Evolutionary conservation across 1,140 invertebrate genomes (phyloP).

Genomic region (Tetramorium simillimum): DNA sequence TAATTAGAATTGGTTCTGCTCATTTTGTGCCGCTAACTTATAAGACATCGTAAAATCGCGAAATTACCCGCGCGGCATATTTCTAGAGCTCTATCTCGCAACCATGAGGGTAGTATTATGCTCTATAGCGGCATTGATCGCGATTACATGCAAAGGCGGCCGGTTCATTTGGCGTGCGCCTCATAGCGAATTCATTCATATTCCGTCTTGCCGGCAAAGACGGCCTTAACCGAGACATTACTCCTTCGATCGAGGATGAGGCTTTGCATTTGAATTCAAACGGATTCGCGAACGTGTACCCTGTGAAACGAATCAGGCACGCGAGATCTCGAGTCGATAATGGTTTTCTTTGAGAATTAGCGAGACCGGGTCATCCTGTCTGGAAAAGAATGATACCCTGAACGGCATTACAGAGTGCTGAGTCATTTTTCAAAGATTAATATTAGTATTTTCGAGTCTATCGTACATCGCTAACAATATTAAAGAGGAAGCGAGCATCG

Average conservation of each 20-base stretch:
- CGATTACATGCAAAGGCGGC: conserved; percentile 65
- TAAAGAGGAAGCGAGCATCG: background rate
- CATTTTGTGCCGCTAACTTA: too few relatives aligned
- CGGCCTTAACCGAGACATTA: conserved; percentile 65
- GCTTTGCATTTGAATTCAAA: conserved; percentile 62
- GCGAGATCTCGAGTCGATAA: conserved; percentile 35
- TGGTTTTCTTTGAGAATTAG: conserved; percentile 50
- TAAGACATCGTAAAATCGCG: background rate
- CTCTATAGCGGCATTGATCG: conserved; percentile 54
- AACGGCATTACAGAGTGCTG: too few relatives aligned
- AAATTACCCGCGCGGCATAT: background rate
- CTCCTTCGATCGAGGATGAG: conserved; percentile 59
- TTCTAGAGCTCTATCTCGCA: background rate
- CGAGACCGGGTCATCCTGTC: background rate
- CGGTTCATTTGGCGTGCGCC: conserved; percentile 59
- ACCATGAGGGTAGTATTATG: background rate
- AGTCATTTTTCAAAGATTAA: background rate
- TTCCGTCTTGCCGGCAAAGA: conserved; percentile 61
- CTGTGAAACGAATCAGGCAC: conserved; percentile 31
- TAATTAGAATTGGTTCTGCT: too few relatives aligned
- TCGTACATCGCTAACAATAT: too few relatives aligned
- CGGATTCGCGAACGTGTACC: conserved; percentile 36
- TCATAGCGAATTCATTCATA: conserved; percentile 67
- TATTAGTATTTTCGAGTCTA: background rate
- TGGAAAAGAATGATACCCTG: background rate